phyloP scores from a whole-genome alignment of 1,140 invertebrate genomes.

The Vanessa atalanta region DNA sequence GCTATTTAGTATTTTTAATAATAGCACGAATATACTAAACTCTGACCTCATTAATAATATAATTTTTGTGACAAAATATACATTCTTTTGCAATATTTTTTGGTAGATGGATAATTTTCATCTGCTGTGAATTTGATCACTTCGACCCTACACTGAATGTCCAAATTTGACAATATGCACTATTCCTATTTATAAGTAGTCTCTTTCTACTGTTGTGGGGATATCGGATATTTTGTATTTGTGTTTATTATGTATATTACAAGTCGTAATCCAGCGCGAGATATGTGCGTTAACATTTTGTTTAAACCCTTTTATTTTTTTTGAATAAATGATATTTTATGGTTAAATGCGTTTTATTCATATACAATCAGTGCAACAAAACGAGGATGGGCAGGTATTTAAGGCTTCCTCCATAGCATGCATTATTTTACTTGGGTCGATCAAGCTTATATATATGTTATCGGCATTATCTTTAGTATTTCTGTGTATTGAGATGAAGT shows the following conservation, averaged over 20 bases:
- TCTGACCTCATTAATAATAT: constrained; percentile 8
- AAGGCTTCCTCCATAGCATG: too few relatives aligned
- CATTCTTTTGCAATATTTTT: neutral
- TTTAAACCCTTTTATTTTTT: constrained; percentile 39
- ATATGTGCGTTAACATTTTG: constrained; percentile 31
- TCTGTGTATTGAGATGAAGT: too few relatives aligned
- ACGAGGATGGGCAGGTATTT: too few relatives aligned
- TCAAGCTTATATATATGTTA: too few relatives aligned
- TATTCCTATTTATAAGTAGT: constrained; percentile 52
- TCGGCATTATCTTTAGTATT: too few relatives aligned
- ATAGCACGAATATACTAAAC: constrained; percentile 31
- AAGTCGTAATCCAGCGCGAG: neutral
- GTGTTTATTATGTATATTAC: constrained; percentile 24
- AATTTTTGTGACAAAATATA: neutral
- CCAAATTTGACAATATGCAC: constrained; percentile 59
- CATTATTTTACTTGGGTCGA: too few relatives aligned
- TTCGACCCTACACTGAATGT: constrained; percentile 36
- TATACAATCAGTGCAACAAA: too few relatives aligned
- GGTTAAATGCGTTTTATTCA: constrained; percentile 44
- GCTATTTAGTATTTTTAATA: neutral
- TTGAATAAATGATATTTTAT: constrained; percentile 64
- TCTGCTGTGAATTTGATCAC: neutral
- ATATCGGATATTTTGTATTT: constrained; percentile 18
- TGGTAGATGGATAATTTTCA: too few relatives aligned
- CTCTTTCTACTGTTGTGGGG: constrained; percentile 36